Evolutionary conservation across 2,888 invertebrate genomes (phyloP).

Genomic region (Pollenia labialis): DNA sequence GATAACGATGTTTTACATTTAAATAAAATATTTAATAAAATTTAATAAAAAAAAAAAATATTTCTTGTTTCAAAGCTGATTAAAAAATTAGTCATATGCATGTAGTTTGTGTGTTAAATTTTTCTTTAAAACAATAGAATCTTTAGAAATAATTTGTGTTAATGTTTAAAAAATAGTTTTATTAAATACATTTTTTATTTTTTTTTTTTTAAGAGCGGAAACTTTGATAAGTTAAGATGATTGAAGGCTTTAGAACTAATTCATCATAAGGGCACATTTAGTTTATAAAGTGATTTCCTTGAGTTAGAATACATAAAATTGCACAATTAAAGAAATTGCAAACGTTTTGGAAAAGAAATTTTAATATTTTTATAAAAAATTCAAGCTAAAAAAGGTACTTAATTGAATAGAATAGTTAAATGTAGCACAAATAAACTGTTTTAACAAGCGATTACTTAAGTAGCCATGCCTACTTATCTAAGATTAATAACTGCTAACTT

Average conservation of each 20-base stretch:
- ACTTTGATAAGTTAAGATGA: slow-evolving; percentile 37
- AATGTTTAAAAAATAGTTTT: slow-evolving; percentile 20
- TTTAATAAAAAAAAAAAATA: slow-evolving; percentile 29
- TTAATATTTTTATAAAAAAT: neutral
- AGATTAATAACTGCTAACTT: too few species aligned
- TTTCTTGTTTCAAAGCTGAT: slow-evolving; percentile 32
- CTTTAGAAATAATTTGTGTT: slow-evolving; percentile 29
- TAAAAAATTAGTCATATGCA: slow-evolving; percentile 54
- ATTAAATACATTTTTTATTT: slow-evolving; percentile 2
- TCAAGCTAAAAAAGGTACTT: slow-evolving; percentile 28
- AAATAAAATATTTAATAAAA: slow-evolving; percentile 39
- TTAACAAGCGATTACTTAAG: too few species aligned
- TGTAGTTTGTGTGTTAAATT: neutral
- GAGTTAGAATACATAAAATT: slow-evolving; percentile 25
- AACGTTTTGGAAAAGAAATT: neutral
- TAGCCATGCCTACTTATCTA: too few species aligned
- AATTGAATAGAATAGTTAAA: neutral
- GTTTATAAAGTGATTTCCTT: slow-evolving; percentile 47
- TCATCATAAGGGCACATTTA: slow-evolving; percentile 15
- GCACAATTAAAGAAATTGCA: slow-evolving; percentile 1
- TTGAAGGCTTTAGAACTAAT: slow-evolving; percentile 6
- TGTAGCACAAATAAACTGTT: too few species aligned
- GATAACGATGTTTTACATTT: slow-evolving; percentile 36
- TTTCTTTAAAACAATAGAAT: slow-evolving; percentile 15
- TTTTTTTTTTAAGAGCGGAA: slow-evolving; percentile 37